phyloP scores from a whole-genome alignment of 2,888 invertebrate genomes.

The Gonocerus acuteangulatus region DNA sequence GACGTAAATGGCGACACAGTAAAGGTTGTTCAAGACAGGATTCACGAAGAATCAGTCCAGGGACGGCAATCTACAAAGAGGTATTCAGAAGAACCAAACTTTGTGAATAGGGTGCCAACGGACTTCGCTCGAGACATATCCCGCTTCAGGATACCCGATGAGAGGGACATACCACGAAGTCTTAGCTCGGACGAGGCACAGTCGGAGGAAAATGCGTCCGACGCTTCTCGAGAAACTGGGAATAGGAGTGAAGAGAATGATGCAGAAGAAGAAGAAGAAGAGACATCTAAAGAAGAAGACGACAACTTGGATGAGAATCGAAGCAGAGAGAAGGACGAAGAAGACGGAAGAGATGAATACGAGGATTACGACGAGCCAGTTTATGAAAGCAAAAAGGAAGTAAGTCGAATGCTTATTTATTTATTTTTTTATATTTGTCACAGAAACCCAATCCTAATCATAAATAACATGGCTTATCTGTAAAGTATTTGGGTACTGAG shows the following conservation, averaged over 20 bases:
- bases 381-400: neutral
- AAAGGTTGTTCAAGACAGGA: too few species aligned
- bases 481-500: too few species aligned
- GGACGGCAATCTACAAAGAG: too few species aligned
- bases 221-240: neutral
- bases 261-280: neutral
- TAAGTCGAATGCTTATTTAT: neutral
- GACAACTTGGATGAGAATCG: neutral
- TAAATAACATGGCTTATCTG: too few species aligned
- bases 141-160: neutral
- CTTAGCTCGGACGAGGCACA: neutral
- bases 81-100: too few species aligned
- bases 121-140: slow-evolving; percentile 2
- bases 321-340: neutral
- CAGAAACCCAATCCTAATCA: too few species aligned
- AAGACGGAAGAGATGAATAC: neutral
- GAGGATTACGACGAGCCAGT: slow-evolving; percentile 4
- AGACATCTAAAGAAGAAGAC: neutral
- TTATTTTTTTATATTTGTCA: too few species aligned
- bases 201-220: neutral
- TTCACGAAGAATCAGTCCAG: too few species aligned
- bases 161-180: neutral
- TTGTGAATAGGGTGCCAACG: neutral
- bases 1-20: too few species aligned
- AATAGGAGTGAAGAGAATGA: neutral